Conservation (phyloP, 2,113 vertebrate genomes). For the Sprattus sprattus region DNA sequence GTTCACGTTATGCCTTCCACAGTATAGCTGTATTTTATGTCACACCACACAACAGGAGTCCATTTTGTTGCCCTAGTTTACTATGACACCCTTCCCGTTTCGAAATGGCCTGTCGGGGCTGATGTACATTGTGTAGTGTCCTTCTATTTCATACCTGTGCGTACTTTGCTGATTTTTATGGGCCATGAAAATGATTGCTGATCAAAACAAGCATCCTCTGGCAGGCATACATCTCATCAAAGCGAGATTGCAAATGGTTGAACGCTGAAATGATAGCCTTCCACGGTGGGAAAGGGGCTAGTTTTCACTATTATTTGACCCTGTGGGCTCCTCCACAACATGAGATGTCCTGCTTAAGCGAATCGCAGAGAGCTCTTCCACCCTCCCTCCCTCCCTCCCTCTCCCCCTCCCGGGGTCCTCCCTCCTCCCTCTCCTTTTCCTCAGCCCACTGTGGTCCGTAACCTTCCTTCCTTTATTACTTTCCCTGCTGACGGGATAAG, state of each 20-base stretch:
- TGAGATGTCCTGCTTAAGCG: constrained; percentile 14
- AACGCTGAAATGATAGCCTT: constrained; percentile 18
- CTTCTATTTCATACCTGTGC: neutral
- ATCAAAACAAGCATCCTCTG: constrained; percentile 30
- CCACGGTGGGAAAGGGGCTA: constrained; percentile 3
- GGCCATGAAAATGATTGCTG: constrained; percentile 22
- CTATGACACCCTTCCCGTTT: neutral
- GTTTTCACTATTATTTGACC: constrained; percentile 6
- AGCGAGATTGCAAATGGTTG: constrained; percentile 26
- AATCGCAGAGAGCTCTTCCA: constrained; percentile 12
- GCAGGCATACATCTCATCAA: constrained; percentile 30
- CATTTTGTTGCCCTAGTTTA: neutral
- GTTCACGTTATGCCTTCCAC: no score
- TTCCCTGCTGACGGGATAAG: constrained; percentile 22
- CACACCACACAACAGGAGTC: neutral
- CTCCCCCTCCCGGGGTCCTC: neutral
- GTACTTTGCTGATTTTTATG: neutral
- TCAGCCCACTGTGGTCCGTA: constrained; percentile 12
- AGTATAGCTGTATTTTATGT: neutral
- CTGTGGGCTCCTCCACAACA: constrained; percentile 16
- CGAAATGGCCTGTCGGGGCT: neutral
- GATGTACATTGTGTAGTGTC: neutral
- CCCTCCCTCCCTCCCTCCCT: neutral
- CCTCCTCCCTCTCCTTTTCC: neutral
- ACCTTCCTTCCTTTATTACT: constrained; percentile 27